Evolutionary conservation across 2,113 vertebrate genomes (phyloP).

Genomic region (Mionectes macconnelli): DNA sequence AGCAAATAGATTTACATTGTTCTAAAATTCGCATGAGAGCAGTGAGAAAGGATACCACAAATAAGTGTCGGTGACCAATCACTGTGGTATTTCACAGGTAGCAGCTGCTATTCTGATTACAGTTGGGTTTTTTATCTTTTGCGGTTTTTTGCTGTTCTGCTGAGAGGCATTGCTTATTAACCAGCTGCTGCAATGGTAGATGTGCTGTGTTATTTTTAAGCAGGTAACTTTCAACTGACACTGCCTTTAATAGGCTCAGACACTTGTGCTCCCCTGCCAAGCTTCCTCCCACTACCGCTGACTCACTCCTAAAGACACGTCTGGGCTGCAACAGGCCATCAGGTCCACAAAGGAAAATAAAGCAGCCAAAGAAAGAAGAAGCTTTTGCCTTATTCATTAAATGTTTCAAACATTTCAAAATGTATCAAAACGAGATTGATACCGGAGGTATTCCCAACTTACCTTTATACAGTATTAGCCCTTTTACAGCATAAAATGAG

Average conservation of each 20-base stretch:
- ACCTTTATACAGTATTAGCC: background rate
- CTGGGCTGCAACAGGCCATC: background rate
- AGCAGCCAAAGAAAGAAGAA: background rate
- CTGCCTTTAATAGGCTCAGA: background rate
- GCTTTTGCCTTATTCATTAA: background rate
- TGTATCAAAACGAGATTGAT: background rate
- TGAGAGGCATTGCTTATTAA: background rate
- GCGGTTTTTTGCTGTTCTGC: background rate
- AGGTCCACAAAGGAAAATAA: background rate
- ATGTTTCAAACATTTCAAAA: too few relatives aligned
- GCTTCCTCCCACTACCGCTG: background rate
- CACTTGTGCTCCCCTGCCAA: background rate
- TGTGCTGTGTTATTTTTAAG: background rate
- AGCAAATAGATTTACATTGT: background rate
- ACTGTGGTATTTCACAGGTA: background rate
- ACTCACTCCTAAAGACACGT: background rate
- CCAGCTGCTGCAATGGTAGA: background rate
- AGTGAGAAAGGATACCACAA: background rate
- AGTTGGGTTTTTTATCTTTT: rapidly evolving
- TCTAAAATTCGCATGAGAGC: background rate
- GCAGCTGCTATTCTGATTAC: background rate
- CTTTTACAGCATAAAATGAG: background rate
- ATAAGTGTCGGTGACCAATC: background rate
- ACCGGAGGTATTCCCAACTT: background rate
- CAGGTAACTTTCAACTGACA: background rate